Evolutionary conservation across 2,888 invertebrate genomes (phyloP), one percentile per base, ranked within the genome.

Genomic region (Apotomis turbidana): DNA sequence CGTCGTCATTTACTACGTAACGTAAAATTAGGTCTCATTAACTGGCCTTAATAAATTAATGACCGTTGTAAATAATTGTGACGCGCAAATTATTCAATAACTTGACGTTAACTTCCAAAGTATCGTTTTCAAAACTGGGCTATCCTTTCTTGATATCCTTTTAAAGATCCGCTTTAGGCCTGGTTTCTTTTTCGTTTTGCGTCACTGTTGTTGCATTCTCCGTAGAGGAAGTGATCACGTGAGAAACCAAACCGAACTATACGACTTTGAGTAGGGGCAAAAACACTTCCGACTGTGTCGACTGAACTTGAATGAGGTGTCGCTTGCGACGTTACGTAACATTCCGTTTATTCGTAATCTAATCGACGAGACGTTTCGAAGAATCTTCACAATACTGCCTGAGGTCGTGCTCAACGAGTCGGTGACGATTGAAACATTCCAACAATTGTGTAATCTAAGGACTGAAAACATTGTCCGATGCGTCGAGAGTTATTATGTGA

Each of bases 311-410:
- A 62, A 66, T 12, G 54, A 60, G 46, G 64, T 62, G 68, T 52
- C 58, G 46, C 64, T 46, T 13, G 49, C 36, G 66, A 75, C 75
- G 70, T 80, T 76, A 81, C 78, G 78, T 81, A 80, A 80, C 79
- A 84, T 83, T 82, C 81, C 82, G 77, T 27, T 27, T 27, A 27
- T 27, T 27, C 27, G 27, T 27, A 27, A 27, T 27, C 27, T 83
- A 84, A 80, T 80, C 81, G 76, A 80, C 83, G 81, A 83, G 78
- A 77, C 82, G 80, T 81, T 86, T 86, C 85, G 82, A 84, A 78
- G 83, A 88, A 89, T 78, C 78, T 76, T 76, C 75, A 85, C 85
- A 85, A 85, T 85, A 77, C 78, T 76, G 74, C 75, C 78, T 75
- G 74, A 75, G 75, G 80, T 81, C 81, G 82, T 77, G 81, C 78